A percentile compares a stretch with the other conserved stretches of the same genome.
Evolutionary conservation across 2,888 invertebrate species (phyloP).

Genomic region (Dorcus hopei): DNA sequence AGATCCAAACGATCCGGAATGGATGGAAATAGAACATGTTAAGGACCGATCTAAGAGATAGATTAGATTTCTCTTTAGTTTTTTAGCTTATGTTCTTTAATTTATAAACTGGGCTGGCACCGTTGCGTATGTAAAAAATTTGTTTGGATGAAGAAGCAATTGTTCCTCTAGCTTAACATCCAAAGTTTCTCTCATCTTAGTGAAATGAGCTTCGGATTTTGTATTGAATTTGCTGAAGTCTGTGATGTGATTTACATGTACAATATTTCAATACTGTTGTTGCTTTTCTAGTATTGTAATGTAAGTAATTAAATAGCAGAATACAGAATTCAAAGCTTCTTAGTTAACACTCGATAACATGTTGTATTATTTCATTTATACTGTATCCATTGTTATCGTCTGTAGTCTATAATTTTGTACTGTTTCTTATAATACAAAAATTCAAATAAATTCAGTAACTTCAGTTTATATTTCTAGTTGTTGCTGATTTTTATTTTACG

Average conservation of each 20-base stretch:
- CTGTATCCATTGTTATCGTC: not conserved
- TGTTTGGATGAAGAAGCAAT: constrained; percentile 20
- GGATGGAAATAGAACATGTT: constrained; percentile 56
- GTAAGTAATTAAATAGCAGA: constrained; percentile 33
- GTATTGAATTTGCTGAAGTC: constrained; percentile 39
- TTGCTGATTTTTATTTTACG: not conserved
- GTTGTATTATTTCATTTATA: constrained; percentile 15
- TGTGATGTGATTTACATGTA: constrained; percentile 43
- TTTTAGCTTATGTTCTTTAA: constrained; percentile 15
- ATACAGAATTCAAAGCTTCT: constrained; percentile 43
- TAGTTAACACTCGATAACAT: not conserved
- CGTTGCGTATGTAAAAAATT: constrained; percentile 14
- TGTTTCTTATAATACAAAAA: not conserved
- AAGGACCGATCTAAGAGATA: constrained; percentile 46
- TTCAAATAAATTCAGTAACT: not conserved
- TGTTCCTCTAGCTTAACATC: constrained; percentile 10
- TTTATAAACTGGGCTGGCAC: constrained; percentile 23
- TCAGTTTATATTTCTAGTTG: not conserved
- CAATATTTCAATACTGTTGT: constrained; percentile 44
- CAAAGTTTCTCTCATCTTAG: constrained; percentile 6
- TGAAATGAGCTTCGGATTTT: constrained; percentile 38
- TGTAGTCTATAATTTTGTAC: not conserved
- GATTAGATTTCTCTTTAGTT: constrained; percentile 9
- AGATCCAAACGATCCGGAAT: constrained; percentile 84
- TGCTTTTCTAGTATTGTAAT: constrained; percentile 43